A percentile compares a stretch with the other conserved stretches of the same genome.
Evolutionary conservation across 2,113 vertebrate species (phyloP).

Genomic region (Serinus canaria): DNA sequence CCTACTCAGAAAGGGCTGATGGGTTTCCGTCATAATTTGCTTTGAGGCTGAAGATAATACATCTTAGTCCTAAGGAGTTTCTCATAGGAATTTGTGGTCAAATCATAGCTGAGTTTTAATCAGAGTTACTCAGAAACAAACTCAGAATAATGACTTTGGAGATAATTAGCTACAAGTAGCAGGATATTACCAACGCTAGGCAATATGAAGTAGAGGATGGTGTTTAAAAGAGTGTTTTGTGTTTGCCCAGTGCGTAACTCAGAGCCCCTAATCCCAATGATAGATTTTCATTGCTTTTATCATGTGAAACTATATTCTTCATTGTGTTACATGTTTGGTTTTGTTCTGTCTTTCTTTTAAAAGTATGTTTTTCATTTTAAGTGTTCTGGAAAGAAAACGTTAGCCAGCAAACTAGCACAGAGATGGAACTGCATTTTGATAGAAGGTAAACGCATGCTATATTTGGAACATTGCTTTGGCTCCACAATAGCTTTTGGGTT

Average conservation of each 20-base stretch:
- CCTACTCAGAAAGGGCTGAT: not conserved
- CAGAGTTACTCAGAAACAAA: not conserved
- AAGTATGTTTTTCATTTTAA: constrained; percentile 66
- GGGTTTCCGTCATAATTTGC: not conserved
- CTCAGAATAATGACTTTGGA: not conserved
- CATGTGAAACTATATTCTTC: not conserved
- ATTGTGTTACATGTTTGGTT: not conserved
- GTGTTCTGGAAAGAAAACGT: constrained; percentile 89
- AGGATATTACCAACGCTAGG: not conserved
- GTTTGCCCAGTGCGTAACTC: not conserved
- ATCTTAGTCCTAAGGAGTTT: not conserved
- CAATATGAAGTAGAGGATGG: not conserved
- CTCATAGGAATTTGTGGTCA: not conserved
- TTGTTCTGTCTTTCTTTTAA: not conserved
- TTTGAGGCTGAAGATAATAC: not conserved
- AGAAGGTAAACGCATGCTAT: constrained; percentile 79
- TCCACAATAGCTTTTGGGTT: not conserved
- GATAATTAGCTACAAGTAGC: not conserved
- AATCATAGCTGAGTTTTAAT: not conserved
- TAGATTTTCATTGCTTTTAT: not conserved
- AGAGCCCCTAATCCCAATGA: not conserved
- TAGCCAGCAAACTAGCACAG: constrained; percentile 82
- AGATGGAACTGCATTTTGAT: constrained; percentile 85
- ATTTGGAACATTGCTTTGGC: not conserved
- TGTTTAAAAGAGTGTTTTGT: not conserved